Evolutionary conservation across 2,113 vertebrate genomes (phyloP).

Genomic region (Motacilla tschutschensis): DNA sequence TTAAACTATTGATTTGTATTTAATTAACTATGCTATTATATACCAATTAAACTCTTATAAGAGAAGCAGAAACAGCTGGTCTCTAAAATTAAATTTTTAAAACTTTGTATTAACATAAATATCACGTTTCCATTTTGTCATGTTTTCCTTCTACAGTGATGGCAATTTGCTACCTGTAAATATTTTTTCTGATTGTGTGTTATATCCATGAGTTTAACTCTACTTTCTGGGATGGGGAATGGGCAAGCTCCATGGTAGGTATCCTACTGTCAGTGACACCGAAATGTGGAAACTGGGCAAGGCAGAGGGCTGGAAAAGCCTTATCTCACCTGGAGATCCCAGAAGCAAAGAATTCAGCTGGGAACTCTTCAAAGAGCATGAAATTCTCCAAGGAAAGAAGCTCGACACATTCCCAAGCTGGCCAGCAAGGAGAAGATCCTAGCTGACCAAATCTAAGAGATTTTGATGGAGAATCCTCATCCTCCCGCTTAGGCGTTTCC

Average conservation of each 20-base stretch:
- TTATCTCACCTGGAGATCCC: not conserved
- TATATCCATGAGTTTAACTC: not conserved
- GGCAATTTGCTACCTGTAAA: not conserved
- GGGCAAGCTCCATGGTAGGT: not conserved
- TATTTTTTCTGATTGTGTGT: not conserved
- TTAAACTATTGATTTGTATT: constrained; percentile 81
- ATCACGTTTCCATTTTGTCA: constrained; percentile 6
- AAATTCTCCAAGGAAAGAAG: not conserved
- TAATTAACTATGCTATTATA: constrained; percentile 81
- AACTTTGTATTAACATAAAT: constrained; percentile 57
- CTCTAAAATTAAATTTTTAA: constrained; percentile 66
- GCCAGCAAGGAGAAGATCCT: not conserved
- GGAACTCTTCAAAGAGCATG: not conserved
- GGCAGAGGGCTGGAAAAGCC: not conserved
- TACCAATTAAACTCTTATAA: constrained; percentile 78
- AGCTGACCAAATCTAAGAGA: fast-evolving
- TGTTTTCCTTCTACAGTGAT: not conserved
- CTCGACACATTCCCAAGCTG: not conserved
- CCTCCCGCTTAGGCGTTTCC: not conserved
- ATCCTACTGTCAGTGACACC: not conserved
- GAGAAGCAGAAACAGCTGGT: constrained; percentile 73
- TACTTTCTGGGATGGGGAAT: not conserved
- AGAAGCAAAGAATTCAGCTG: not conserved
- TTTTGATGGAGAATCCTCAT: not conserved
- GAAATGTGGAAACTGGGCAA: not conserved